Base-by-base conservation (phyloP, 2,797 vertebrate species). In the Enteromius mattozi region DNA sequence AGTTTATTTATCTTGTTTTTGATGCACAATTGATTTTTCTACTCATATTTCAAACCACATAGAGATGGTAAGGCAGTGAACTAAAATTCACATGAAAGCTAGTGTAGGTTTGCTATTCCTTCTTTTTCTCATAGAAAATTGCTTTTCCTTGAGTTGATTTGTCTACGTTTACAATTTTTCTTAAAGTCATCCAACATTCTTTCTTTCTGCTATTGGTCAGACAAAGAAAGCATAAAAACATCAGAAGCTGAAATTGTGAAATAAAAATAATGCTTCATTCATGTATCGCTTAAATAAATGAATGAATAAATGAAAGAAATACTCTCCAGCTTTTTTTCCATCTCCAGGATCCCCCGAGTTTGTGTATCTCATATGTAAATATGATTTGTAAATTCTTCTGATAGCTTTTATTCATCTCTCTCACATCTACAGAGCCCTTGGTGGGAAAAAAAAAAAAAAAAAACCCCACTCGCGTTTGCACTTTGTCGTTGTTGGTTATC, bases 401-500 rank as follows among this genome's bases (percentile, higher is more conserved):
- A 24, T 47, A 63, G 47, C 21, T 80, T 80, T 69, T 2, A 8
- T 37, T 65, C 14, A 24, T 19, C 24, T 54, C 30, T 69, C 37
- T 1, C 47, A n/a, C 19, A 0, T 80, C 21, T 17, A 35, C 27
- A 16, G 21, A 80, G 78, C 30, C 13, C 21, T 69, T 21, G 10
- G 47, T 69, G 65, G 61, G 21, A 16, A 24, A 59, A 56, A 59
- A 30, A 16, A 27, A 16, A 27, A 30, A 14, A 59, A 19, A 6
- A 37, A 1, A 9, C 1, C 2, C 4, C 33, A 68, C 47, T 12
- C 2, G 10, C 14, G 16, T 68, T 51, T 66, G 61, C 61, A n/a
- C 42, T 79, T 49, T 35, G 16, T 54, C 78, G 13, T 37, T 80
- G 63, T 80, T 14, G 30, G 21, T 66, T 37, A 54, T 37, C 47